Evolutionary conservation across 2,113 vertebrate genomes (phyloP).

Genomic region (Acanthochromis polyacanthus): DNA sequence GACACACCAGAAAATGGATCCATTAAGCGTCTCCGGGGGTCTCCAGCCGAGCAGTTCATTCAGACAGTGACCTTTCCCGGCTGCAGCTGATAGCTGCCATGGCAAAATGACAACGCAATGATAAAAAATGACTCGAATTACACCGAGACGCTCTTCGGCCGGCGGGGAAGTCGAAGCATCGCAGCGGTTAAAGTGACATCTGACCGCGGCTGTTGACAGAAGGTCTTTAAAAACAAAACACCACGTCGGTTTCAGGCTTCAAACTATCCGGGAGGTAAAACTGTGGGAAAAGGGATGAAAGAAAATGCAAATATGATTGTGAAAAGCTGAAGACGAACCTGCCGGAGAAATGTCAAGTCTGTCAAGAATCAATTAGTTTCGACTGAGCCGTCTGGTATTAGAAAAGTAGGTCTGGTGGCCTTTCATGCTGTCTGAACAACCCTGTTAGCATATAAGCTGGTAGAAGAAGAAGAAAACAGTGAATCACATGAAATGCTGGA

Average conservation of each 20-base stretch:
- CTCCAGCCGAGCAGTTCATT: background rate
- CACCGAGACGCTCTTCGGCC: background rate
- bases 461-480: no score
- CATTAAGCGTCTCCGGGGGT: background rate
- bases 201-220: constrained; percentile 1
- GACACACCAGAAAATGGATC: constrained; percentile 11
- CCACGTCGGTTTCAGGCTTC: background rate
- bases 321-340: background rate
- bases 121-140: constrained; percentile 33
- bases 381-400: background rate
- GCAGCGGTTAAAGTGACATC: constrained; percentile 22
- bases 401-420: background rate
- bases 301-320: constrained; percentile 2
- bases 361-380: background rate
- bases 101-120: constrained; percentile 21
- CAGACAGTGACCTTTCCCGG: constrained; percentile 37
- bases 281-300: background rate
- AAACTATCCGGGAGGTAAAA: background rate
- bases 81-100: constrained; percentile 16
- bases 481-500: no score
- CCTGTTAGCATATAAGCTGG: no score
- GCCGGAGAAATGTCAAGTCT: background rate
- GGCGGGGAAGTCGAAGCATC: background rate
- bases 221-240: constrained; percentile 1
- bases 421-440: background rate